Evolutionary conservation across 2,888 invertebrate genomes (phyloP), one percentile per base, ranked within the genome.

Genomic region (Parnassius smintheus): DNA sequence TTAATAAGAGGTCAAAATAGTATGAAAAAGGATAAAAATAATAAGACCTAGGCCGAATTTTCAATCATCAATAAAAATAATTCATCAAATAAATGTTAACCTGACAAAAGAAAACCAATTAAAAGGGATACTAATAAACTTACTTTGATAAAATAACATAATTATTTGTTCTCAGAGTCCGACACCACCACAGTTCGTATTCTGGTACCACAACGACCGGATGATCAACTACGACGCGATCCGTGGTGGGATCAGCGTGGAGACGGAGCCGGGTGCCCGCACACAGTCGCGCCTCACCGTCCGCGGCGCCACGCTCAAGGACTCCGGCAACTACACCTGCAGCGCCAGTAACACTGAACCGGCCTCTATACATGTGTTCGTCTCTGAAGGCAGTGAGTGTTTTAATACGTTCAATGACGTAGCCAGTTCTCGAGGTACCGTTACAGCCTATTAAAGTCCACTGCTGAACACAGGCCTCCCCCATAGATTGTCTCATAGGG

Each of bases 141-240:
- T 46, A 46, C 46, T 12, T 46, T 12, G 2, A 1, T 46, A 12
- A 49, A 49, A 13, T 9, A 4, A 49, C 12, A 49, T 41, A 50
- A 51, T 42, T 46, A 9, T 35, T 22, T 0, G 22, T 69, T 93
- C 94, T 3, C 94, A 97, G 96, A 97, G 97, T 85, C 97, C 98
- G 59, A 96, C 96, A 69, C 97, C 97, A 64, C 97, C 98, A 41
- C 97, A 97, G 84, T 98, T 97, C 93, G 97, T 98, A 73, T 98
- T 97, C 93, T 98, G 98, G 98, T 98, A 97, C 91, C 98, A 98
- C 93, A 97, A 98, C 89, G 96, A 96, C 83, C 95, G 96, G 75
- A 97, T 98, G 96, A 97, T 98, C 87, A 98, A 98, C 93, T 97
- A 97, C 88, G 97, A 97, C 86, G 96, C 95, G 66, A 94, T 96